Evolutionary conservation across 1,140 invertebrate species (phyloP).

Genomic region (Himalopsyche phryganea): DNA sequence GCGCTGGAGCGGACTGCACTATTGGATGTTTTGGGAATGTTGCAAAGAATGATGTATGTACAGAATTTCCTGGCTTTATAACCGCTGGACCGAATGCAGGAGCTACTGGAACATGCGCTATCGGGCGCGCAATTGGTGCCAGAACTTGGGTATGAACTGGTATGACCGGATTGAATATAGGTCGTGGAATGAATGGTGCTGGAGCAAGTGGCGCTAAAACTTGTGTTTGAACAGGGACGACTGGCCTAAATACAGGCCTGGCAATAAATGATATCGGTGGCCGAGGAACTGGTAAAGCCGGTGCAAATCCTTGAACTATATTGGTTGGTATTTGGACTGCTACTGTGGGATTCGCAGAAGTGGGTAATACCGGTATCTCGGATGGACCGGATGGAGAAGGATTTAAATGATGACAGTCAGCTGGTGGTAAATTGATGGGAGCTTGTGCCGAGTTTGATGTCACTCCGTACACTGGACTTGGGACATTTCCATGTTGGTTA

Average conservation of each 20-base stretch:
- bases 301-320: conserved; percentile 18
- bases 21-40: conserved; percentile 47
- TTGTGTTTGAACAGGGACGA: conserved; percentile 33
- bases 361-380: conserved; percentile 35
- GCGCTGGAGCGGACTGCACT: conserved; percentile 27
- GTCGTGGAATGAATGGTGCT: neutral
- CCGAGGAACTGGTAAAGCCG: conserved; percentile 19
- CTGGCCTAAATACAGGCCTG: conserved; percentile 37
- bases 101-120: conserved; percentile 27
- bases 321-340: conserved; percentile 15
- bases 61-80: conserved; percentile 45
- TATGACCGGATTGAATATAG: conserved; percentile 19
- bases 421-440: conserved; percentile 34
- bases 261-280: conserved; percentile 17
- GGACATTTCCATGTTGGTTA: conserved; percentile 42
- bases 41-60: conserved; percentile 47
- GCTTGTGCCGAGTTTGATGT: conserved; percentile 37
- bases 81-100: conserved; percentile 37
- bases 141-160: neutral
- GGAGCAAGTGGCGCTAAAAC: conserved; percentile 33
- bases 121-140: neutral
- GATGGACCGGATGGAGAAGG: no score
- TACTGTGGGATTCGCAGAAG: conserved; percentile 11
- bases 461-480: conserved; percentile 43
- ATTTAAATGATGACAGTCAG: conserved; percentile 40